phyloP scores from a whole-genome alignment of 2,888 invertebrate species.

The Clivina fossor region DNA sequence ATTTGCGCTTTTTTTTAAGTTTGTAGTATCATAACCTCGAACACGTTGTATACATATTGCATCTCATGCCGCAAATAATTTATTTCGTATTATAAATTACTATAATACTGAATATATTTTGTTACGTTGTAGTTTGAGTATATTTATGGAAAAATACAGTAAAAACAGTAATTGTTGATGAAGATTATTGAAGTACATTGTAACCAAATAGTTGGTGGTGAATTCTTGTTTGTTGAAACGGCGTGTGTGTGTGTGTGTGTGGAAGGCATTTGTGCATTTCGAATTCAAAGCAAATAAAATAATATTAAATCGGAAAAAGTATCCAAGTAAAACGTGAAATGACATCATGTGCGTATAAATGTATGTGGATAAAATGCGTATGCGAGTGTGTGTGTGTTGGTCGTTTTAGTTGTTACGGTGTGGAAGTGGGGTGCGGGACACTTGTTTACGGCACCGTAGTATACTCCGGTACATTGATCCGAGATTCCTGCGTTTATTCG shows the following conservation, averaged over 20 bases:
- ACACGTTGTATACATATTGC: background rate
- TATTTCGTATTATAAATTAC: no score
- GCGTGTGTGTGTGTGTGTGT: constrained; percentile 3
- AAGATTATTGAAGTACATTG: no score
- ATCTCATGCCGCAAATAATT: background rate
- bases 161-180: no score
- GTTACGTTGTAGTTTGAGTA: constrained; percentile 2
- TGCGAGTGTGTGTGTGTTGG: no score
- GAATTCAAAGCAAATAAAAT: no score
- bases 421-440: constrained; percentile 18
- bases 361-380: no score
- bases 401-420: no score
- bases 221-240: background rate
- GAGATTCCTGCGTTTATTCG: constrained; percentile 32
- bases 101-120: constrained; percentile 1
- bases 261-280: no score
- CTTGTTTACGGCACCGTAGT: constrained; percentile 34
- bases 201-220: no score
- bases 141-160: no score
- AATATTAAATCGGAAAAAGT: no score
- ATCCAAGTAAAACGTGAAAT: constrained; percentile 21
- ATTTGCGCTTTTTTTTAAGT: background rate
- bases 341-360: constrained; percentile 13
- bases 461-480: constrained; percentile 32
- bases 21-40: background rate